Evolutionary conservation across 2,113 vertebrate genomes (phyloP), one percentile per base, ranked within the genome.

Genomic region (Epinephelus cyanopodus): DNA sequence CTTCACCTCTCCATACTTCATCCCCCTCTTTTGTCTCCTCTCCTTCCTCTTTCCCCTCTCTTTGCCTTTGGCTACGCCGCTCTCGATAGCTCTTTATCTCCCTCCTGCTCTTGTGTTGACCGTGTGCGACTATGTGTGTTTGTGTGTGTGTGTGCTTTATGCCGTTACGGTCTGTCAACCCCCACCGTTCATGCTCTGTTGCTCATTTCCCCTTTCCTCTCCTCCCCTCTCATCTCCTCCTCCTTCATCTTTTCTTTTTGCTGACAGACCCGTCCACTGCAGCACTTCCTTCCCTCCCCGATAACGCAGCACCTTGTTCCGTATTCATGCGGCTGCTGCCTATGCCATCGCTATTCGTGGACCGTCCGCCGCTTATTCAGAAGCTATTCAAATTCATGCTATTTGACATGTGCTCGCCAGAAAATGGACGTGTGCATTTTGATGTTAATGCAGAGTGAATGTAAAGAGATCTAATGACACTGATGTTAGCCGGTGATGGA

Each of bases 231-330:
- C 83, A 60, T 82, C 85, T 69, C 77, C 33, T 84, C 68, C 67
- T 63, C 50, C 65, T 48, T 45, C 57, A 75, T 81, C 69, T 74
- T 54, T 74, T 15, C 19, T 62, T 81, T 74, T 84, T 76, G 66
- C 86, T 45, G 78, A 83, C 84, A 84, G 82, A 85, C 87, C 77
- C 74, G 74, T 88, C 90, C 90, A 85, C 87, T 82, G 86, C 89
- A 86, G 81, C 74, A 62, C 85, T 73, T 82, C 74, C 37, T 67
- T 78, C 57, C 53, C 80, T 72, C 64, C 61, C 87, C 7, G 5
- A 63, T 71, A 80, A 63, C 54, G 58, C 72, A 74, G 76, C 70
- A 53, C 73, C 74, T 85, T 15, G 53, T 81, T 91, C 72, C 42
- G 81, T 84, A 92, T 92, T 90, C 87, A 86, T 68, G 53, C 56